A percentile compares a stretch with the other conserved stretches of the same genome.
Conservation (phyloP, 2,113 vertebrate species). For the Thryonomys swinderianus region DNA sequence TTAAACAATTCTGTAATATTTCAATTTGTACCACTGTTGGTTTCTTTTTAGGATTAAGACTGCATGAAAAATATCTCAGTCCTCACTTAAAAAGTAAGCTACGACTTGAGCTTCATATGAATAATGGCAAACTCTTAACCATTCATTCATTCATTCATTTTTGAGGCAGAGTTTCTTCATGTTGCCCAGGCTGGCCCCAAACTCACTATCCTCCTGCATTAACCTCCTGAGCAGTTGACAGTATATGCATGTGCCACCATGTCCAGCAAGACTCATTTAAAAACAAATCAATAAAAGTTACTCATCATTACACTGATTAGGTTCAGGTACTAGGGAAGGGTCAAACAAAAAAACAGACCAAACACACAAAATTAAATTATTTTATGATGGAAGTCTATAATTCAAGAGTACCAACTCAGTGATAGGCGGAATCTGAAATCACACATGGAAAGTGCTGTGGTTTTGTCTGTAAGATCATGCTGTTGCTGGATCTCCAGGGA, state of each 20-base stretch:
- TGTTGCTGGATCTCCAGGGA: not conserved
- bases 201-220: not conserved
- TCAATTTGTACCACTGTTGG: not conserved
- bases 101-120: not conserved
- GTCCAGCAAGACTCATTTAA: not conserved
- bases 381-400: not conserved
- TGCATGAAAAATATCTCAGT: not conserved
- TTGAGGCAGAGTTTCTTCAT: not conserved
- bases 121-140: not conserved
- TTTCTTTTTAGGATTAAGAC: not conserved
- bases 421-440: not conserved
- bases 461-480: constrained; percentile 20
- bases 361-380: not conserved
- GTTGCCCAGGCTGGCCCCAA: not conserved
- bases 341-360: not conserved
- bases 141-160: not conserved
- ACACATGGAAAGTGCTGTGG: not conserved
- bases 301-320: not conserved
- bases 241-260: not conserved
- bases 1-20: not conserved
- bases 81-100: not conserved
- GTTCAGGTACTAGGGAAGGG: not conserved
- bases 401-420: not conserved
- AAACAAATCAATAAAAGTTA: constrained; percentile 5
- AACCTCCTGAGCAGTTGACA: not conserved